These are phyloP conservation scores for Aradus depressus DNA, from an alignment of 2,888 invertebrate species.

Conservation along the genomic window DNA sequence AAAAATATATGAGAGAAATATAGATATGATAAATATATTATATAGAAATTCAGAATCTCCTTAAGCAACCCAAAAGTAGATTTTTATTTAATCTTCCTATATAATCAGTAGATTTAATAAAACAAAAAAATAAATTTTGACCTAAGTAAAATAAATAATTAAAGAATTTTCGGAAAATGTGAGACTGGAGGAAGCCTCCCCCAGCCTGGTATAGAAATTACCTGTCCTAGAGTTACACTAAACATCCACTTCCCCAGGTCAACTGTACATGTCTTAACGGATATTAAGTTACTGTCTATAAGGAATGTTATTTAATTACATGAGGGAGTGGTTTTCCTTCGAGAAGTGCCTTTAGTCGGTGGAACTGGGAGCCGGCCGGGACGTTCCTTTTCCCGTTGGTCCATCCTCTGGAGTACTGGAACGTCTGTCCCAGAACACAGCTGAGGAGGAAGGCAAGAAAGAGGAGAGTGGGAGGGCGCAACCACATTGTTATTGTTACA, in stretches of 20 bases:
- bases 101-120: too few species aligned
- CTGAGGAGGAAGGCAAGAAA: background rate
- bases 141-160: too few species aligned
- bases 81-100: too few species aligned
- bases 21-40: too few species aligned
- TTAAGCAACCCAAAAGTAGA: too few species aligned
- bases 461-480: background rate
- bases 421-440: conserved; percentile 32
- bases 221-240: too few species aligned
- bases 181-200: too few species aligned
- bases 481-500: background rate
- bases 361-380: conserved; percentile 39
- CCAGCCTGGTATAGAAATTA: too few species aligned
- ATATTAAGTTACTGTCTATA: background rate
- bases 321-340: conserved; percentile 37
- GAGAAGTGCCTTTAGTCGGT: conserved; percentile 42
- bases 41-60: too few species aligned
- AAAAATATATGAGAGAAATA: too few species aligned
- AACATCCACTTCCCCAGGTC: background rate
- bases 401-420: conserved; percentile 68
- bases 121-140: too few species aligned
- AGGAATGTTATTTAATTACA: conserved; percentile 11
- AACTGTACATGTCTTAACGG: background rate
- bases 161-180: too few species aligned
- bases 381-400: conserved; percentile 51